A percentile compares a stretch with the other conserved stretches of the same genome.
Evolutionary conservation across 2,113 vertebrate species (phyloP).

Genomic region (Felis chaus): DNA sequence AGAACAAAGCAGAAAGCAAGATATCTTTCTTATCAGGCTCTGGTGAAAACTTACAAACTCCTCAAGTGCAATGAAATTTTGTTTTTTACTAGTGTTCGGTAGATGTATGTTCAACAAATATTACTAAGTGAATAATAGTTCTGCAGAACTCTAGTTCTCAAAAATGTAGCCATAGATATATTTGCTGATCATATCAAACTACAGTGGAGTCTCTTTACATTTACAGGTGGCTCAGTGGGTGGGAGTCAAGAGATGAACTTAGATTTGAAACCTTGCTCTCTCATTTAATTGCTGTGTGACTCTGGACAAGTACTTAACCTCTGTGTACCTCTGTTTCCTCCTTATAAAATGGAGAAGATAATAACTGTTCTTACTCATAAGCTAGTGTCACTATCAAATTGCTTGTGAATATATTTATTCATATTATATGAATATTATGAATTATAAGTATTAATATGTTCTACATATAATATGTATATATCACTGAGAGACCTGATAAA

Average conservation of each 20-base stretch:
- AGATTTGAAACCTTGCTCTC: not conserved
- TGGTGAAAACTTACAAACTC: not conserved
- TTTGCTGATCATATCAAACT: not conserved
- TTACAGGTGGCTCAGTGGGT: not conserved
- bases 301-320: not conserved
- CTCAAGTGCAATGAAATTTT: not conserved
- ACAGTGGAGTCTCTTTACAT: not conserved
- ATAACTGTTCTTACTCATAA: not conserved
- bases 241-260: not conserved
- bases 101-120: not conserved
- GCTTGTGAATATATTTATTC: not conserved
- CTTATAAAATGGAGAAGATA: not conserved
- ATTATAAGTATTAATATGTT: not conserved
- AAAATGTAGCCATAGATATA: not conserved
- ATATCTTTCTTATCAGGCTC: not conserved
- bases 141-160: not conserved
- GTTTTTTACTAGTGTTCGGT: not conserved
- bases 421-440: not conserved
- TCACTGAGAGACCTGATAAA: not conserved
- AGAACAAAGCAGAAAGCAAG: constrained; percentile 24
- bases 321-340: not conserved
- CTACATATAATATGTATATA: not conserved
- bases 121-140: not conserved
- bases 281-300: not conserved
- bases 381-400: not conserved